Conservation (phyloP, 2,797 vertebrate genomes). For the Eulemur albifrons region DNA sequence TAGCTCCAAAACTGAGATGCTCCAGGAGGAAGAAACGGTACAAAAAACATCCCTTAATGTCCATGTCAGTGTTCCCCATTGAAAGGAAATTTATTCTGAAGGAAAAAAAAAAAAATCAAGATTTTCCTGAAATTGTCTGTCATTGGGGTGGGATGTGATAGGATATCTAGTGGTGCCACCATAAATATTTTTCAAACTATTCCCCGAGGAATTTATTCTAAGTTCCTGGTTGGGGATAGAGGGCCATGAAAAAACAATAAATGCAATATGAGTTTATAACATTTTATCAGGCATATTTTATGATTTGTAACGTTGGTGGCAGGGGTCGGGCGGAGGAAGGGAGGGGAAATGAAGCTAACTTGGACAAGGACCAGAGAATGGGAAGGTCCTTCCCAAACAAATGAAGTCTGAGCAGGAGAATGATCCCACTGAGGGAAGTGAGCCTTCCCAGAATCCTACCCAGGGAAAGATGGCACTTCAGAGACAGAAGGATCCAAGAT, state of each 20-base stretch:
- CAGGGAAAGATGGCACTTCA: not conserved
- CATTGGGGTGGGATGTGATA: no score
- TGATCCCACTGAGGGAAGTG: accelerated
- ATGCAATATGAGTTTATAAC: not conserved
- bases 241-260: not conserved
- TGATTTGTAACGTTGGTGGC: not conserved
- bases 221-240: not conserved
- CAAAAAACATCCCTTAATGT: not conserved
- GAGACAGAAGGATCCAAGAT: not conserved
- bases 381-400: not conserved
- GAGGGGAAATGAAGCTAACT: not conserved
- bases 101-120: not conserved
- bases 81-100: not conserved
- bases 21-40: not conserved
- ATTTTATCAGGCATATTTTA: not conserved
- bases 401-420: not conserved
- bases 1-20: not conserved
- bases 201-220: not conserved
- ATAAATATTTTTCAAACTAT: not conserved
- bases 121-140: not conserved
- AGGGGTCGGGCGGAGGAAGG: accelerated
- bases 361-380: not conserved
- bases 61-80: not conserved
- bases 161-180: not conserved
- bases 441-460: not conserved